Conservation (phyloP, 30 jellyfish, hydroid and myxozoan species). For the Aurelia coerulea region DNA sequence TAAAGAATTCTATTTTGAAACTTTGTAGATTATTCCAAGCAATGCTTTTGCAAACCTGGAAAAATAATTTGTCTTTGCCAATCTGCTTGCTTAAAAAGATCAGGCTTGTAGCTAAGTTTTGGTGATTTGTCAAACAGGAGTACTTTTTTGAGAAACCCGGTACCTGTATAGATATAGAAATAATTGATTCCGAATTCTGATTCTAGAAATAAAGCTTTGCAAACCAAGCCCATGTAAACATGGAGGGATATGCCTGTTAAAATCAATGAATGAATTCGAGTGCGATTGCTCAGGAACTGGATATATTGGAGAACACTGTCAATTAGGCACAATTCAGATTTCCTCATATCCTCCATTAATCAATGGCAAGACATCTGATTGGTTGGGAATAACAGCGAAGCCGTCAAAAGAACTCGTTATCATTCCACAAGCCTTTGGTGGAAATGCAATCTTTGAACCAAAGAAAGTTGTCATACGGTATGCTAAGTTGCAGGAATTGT, state of each 20-base stretch:
- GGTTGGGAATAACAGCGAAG: constrained; percentile 40
- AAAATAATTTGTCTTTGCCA: too few species aligned
- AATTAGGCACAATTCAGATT: constrained; percentile 33
- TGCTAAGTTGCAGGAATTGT: background rate
- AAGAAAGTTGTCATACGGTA: constrained; percentile 21
- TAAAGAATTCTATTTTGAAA: too few species aligned
- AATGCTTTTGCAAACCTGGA: too few species aligned
- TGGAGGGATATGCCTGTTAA: constrained; percentile 58
- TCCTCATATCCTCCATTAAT: constrained; percentile 54
- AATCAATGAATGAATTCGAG: constrained; percentile 18
- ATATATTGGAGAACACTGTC: constrained; percentile 63
- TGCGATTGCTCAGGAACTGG: constrained; percentile 77
- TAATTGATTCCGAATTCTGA: too few species aligned
- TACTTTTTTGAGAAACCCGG: too few species aligned
- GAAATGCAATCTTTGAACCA: constrained; percentile 41
- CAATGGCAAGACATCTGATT: constrained; percentile 25
- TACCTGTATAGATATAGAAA: too few species aligned
- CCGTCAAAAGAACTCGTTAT: constrained; percentile 53
- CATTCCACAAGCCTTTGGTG: constrained; percentile 56
- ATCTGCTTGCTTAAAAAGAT: too few species aligned
- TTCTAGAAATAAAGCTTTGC: constrained; percentile 50
- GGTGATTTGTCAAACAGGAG: too few species aligned
- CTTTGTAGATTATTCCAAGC: too few species aligned
- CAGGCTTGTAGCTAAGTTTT: too few species aligned
- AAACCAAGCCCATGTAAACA: constrained; percentile 76